Evolutionary conservation across 1,140 invertebrate species (phyloP).

Genomic region (Drosophila aff.): DNA sequence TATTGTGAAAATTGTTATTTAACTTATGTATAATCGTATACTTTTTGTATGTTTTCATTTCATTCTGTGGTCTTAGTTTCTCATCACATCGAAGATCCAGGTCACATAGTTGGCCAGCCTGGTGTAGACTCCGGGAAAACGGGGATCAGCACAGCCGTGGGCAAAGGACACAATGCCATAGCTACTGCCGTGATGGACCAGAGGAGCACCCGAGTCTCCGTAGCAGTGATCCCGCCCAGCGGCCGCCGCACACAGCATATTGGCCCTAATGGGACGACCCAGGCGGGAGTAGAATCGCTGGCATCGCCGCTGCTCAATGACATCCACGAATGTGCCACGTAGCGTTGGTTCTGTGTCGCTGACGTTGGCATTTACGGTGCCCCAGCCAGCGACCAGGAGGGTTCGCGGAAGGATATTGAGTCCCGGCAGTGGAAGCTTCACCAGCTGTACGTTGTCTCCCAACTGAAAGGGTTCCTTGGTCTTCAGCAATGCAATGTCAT

Average conservation of each 20-base stretch:
- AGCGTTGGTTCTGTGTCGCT: conserved; percentile 7
- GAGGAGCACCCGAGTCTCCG: conserved; percentile 85
- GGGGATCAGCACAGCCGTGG: conserved; percentile 86
- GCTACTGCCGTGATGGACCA: conserved; percentile 63
- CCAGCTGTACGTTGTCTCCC: conserved; percentile 22
- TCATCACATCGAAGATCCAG: conserved; percentile 43
- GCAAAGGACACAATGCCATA: conserved; percentile 88
- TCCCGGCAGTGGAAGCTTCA: conserved; percentile 33
- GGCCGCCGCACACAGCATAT: conserved; percentile 86
- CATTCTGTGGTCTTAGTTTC: not conserved
- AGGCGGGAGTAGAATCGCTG: conserved; percentile 13
- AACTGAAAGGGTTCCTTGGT: conserved; percentile 22
- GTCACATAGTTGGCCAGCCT: conserved; percentile 35
- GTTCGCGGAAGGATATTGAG: conserved; percentile 17
- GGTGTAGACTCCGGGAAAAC: conserved; percentile 87
- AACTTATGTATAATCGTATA: conserved; percentile 5
- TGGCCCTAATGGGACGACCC: conserved; percentile 73
- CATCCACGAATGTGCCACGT: conserved; percentile 36
- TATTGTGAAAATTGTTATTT: not conserved
- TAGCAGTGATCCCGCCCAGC: conserved; percentile 64
- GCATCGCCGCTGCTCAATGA: conserved; percentile 25
- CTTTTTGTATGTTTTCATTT: not conserved
- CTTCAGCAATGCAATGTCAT: conserved; percentile 50
- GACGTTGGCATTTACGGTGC: conserved; percentile 1
- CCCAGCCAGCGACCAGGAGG: conserved; percentile 52